Conservation (phyloP, 2,113 vertebrate species). For the Sardina pilchardus region DNA sequence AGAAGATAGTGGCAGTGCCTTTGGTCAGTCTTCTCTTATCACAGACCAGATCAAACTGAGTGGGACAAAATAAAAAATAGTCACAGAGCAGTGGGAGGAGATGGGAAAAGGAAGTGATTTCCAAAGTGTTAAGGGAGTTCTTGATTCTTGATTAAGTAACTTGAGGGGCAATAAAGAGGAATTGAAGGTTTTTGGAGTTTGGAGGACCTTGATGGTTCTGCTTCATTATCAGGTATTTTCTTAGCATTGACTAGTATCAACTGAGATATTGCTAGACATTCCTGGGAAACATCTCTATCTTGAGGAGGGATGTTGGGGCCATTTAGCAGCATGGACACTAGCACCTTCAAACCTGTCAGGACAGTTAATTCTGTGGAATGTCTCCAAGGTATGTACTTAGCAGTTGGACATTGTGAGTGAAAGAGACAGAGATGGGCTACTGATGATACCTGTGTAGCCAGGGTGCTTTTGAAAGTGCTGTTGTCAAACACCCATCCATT, state of each 20-base stretch:
- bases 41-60: conserved; percentile 90
- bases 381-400: not conserved
- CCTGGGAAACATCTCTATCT: no score
- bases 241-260: no score
- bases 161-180: not conserved
- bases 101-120: not conserved
- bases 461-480: conserved; percentile 81
- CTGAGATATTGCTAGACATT: no score
- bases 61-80: conserved; percentile 23
- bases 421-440: not conserved
- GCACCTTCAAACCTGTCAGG: no score
- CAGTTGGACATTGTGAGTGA: not conserved
- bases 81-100: not conserved
- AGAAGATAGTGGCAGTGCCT: conserved; percentile 81
- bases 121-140: not conserved
- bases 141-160: not conserved
- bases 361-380: no score
- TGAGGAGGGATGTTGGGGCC: no score
- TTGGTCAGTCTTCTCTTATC: conserved; percentile 80
- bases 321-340: no score
- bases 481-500: conserved; percentile 85
- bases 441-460: conserved; percentile 80
- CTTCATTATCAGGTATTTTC: no score
- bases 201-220: no score
- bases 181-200: not conserved